Evolutionary conservation across 2,888 invertebrate genomes (phyloP), one percentile per base, ranked within the genome.

Genomic region (Smittia aterrima): DNA sequence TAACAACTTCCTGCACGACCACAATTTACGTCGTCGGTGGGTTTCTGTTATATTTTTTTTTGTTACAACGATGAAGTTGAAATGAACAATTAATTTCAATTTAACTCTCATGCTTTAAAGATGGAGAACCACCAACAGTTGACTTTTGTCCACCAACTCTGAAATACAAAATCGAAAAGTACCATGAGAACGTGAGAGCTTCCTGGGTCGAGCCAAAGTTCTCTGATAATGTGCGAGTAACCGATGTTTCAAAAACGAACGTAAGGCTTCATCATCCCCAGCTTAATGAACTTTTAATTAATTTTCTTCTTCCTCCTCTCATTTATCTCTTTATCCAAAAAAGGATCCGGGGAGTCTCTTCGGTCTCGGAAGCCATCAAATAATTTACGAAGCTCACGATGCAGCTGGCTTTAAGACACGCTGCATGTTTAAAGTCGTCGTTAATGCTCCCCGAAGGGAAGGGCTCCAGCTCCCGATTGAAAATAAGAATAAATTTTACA

Each of bases 191-290:
- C 74, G 75, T 78, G 66, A 76, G 76, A 75, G 83, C 85, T 72
- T 79, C 79, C 9, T 85, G 85, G 85, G 79, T 78, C 20, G 85
- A 85, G 75, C 85, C 85, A 3, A 79, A 80, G 66, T 85, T 85
- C 77, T 81, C 80, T 47, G 85, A 85, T 78, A 85, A 85, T 76
- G 82, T 85, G 41, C 82, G 82, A 76, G 82, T 85, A 41, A 81
- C 81, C 38, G 79, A 81, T 72, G 79, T 84, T 66, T 80, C 79
- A 75, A 82, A 81, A 76, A 83, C 82, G 74, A 81, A 82, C 80
- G 84, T 84, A 78, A 80, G 78, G 47, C 53, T 53, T 1, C 70
- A 70, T 53, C 24, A n/a, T 62, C 24, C 16, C 1, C 9, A 38
- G 22, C 62, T 62, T 62, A 62, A 62, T 72, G 62, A 70, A 70